Evolutionary conservation across 2,888 invertebrate genomes (phyloP), one percentile per base, ranked within the genome.

Genomic region (Caenorhabditis panamensis): DNA sequence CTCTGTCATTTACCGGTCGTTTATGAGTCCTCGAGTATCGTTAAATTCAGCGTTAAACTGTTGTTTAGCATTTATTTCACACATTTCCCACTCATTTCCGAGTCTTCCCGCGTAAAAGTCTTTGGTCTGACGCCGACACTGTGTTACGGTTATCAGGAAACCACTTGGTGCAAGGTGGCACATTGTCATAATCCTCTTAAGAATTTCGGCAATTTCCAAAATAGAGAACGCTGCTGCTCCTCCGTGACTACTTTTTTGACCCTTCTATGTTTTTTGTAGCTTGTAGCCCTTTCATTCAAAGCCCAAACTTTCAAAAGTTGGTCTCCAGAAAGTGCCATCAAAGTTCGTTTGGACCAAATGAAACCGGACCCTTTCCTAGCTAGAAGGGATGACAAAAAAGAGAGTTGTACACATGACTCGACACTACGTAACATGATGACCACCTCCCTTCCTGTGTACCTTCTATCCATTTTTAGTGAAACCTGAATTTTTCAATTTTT

Each of bases 381-480:
- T 56, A 18, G 31, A 18, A 26, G 54, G n/a, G 56, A 56, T 56
- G 56, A 56, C 31, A 56, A 56, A 56, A 56, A 56, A 54, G 54
- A 54, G 31, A 53, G 51, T 54, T 54, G 54, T 54, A 54, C 54
- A 54, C 54, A 54, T 62, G 62, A 47, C 66, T 56, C 20, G 66
- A 44, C 24, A 41, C 44, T 67, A 67, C 67, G 67, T 67, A 67
- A 67, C 67, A 67, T 36, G 66, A 66, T 66, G 56, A 56, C 66
- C 66, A 26, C 13, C 13, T 41, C 41, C 41, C 5, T 13, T 41
- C 11, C 36, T 56, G 54, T 66, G 66, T 66, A 66, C 66, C 54
- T n/a, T 24, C 26, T 26, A 26, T 31, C 26, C 31, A 9, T 36
- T 56, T 56, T 56, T 41, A 18, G 31, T 36, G 41, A 37, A 37